phyloP scores from a whole-genome alignment of 1,140 invertebrate genomes.

The Zaprionus kolodkinae region DNA sequence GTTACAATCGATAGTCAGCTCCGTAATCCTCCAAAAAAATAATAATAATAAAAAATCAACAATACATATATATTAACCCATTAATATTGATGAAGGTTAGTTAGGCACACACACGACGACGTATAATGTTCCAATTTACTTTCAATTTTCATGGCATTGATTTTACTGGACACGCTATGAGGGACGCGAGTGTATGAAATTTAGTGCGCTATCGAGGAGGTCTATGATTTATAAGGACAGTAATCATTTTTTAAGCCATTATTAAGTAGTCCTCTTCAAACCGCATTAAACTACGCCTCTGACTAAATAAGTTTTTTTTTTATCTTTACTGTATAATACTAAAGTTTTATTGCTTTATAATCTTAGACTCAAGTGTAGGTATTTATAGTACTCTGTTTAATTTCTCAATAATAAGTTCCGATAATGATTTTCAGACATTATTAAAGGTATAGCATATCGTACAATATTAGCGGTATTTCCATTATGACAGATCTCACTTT shows the following conservation, averaged over 20 bases:
- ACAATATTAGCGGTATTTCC: no score
- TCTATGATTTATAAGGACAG: background rate
- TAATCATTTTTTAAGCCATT: background rate
- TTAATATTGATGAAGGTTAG: conserved; percentile 76
- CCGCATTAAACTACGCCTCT: background rate
- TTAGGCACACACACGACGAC: conserved; percentile 34
- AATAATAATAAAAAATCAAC: conserved; percentile 17
- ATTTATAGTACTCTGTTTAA: background rate
- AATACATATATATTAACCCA: conserved; percentile 27
- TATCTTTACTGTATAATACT: background rate
- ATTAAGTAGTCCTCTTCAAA: background rate
- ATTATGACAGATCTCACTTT: no score
- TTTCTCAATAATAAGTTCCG: background rate
- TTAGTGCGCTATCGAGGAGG: background rate
- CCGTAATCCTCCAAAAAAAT: conserved; percentile 38
- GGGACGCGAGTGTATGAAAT: conserved; percentile 32
- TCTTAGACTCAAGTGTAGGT: background rate
- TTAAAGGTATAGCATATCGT: no score
- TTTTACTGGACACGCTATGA: conserved; percentile 32
- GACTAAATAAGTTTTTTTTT: background rate
- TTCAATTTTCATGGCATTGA: conserved; percentile 58
- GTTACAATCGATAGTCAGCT: conserved; percentile 34
- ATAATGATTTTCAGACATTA: background rate
- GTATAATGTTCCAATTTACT: conserved; percentile 57
- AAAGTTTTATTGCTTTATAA: background rate